Evolutionary conservation across 2,888 invertebrate genomes (phyloP).

Genomic region (Trileptium ribeirensis): DNA sequence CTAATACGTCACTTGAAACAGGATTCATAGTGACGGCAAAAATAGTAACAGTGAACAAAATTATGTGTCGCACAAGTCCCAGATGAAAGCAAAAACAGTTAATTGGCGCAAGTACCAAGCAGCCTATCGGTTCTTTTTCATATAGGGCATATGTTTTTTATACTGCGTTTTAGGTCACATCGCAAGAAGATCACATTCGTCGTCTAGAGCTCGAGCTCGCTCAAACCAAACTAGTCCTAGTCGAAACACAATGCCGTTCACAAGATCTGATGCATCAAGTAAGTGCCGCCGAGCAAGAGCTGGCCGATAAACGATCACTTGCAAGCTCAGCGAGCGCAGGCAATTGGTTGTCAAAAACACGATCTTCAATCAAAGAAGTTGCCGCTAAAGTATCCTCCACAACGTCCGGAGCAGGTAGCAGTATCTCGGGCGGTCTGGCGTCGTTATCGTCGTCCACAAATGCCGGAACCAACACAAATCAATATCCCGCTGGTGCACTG

Average conservation of each 20-base stretch:
- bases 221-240: constrained; percentile 89
- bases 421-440: neutral
- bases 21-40: too few species aligned
- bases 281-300: constrained; percentile 43
- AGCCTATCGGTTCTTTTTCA: too few species aligned
- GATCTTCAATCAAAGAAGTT: constrained; percentile 61
- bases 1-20: too few species aligned
- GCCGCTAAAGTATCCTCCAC: constrained; percentile 38
- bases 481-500: too few species aligned
- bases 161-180: neutral
- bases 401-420: neutral
- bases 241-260: constrained; percentile 90
- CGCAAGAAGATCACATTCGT: constrained; percentile 57
- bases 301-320: neutral
- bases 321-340: constrained; percentile 54
- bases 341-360: constrained; percentile 86
- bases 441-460: neutral
- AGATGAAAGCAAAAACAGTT: too few species aligned
- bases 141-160: neutral
- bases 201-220: constrained; percentile 91
- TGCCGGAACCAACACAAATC: too few species aligned
- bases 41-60: too few species aligned
- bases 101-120: too few species aligned
- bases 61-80: too few species aligned
- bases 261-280: constrained; percentile 87